Evolutionary conservation across 1,140 invertebrate genomes (phyloP).

Genomic region (Dolichoris vasculosae): DNA sequence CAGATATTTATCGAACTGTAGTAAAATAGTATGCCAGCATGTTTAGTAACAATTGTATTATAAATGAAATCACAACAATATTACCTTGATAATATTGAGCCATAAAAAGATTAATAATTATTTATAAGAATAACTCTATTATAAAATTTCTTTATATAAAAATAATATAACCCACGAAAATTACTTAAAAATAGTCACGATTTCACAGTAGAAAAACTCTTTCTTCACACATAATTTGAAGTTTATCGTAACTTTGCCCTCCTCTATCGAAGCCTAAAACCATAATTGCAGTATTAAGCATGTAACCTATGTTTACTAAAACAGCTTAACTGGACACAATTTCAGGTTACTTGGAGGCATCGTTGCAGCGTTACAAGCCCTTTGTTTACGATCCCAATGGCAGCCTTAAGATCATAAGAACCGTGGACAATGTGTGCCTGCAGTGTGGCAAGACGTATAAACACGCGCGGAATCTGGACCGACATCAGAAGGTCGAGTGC

Average conservation of each 20-base stretch:
- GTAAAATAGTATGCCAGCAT: neutral
- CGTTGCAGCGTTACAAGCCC: neutral
- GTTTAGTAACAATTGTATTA: neutral
- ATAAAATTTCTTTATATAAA: too few species aligned
- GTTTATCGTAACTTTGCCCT: neutral
- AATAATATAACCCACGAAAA: too few species aligned
- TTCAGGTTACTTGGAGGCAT: neutral
- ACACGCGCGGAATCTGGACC: slow-evolving; percentile 54
- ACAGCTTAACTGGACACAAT: neutral
- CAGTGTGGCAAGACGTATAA: slow-evolving; percentile 67
- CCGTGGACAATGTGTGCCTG: neutral
- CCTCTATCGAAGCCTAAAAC: neutral
- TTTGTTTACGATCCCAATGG: neutral
- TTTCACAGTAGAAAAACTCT: too few species aligned
- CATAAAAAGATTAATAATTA: too few species aligned
- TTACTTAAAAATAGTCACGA: too few species aligned
- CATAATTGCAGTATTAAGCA: neutral
- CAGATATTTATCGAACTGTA: too few species aligned
- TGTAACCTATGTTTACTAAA: neutral
- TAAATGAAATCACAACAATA: too few species aligned
- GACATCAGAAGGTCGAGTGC: slow-evolving; percentile 59
- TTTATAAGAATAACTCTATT: too few species aligned
- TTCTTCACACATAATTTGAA: neutral
- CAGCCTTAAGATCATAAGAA: neutral
- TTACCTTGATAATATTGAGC: too few species aligned